Evolutionary conservation across 2,888 invertebrate species (phyloP), one percentile per base, ranked within the genome.

Genomic region (Ichneumon xanthorius): DNA sequence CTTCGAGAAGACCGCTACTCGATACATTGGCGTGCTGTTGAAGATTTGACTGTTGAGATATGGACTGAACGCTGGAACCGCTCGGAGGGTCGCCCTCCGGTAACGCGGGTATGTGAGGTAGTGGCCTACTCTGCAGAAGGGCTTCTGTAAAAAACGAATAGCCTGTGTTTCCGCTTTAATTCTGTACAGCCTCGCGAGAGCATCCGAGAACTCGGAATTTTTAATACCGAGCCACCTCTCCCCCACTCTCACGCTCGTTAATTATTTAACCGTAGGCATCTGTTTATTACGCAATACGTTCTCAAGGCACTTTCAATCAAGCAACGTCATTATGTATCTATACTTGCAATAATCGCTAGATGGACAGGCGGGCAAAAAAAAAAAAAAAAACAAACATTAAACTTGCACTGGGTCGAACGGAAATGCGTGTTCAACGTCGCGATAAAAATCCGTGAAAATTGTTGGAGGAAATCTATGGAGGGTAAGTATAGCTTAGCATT

Each of bases 71-170:
- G 86, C 91, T 92, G 75, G 93, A 92, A 80, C 94, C 92, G 89
- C 95, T 94, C 33, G 95, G 95, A 63, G 95, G 95, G 89, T 96
- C 97, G 84, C 96, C 96, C 94, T 97, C 97, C 85, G 97, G 96
- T 93, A 97, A 95, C 93, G 97, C 97, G 61, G 98, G 98, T 94
- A 98, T 98, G 95, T 98, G 98, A 92, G 99, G 99, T 94, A 99
- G 95, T 88, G 99, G 99, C 91, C 99, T 96, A 93, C 98, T 98
- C 95, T 98, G 98, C 92, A 98, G 96, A 92, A 99, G 95, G 88
- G 98, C 98, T 95, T 99, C 99, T 99, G 97, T 88, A 96, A 96
- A 90, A 92, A 90, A 89, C 87, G 88, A 80, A 87, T 72, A 77
- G 76, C 75, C 73, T 78, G 70, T 76, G 37, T 37, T 58, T 58